Percentiles rank a stretch among this genome's conserved stretches.
Evolutionary conservation across 2,888 invertebrate genomes (phyloP).

Genomic region (Exocentrus adspersus): DNA sequence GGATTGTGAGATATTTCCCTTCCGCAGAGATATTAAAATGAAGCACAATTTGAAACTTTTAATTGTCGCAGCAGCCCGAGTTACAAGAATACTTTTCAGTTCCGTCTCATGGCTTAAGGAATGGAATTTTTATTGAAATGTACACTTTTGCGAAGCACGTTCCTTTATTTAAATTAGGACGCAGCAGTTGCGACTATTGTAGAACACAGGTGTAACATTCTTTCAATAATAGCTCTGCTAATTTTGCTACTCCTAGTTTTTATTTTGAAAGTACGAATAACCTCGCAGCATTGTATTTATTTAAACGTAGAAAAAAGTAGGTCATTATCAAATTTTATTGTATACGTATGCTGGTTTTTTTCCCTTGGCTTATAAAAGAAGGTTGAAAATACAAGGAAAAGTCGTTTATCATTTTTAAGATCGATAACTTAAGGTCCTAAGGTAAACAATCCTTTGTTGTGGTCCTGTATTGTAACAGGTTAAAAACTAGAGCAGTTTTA

Average conservation of each 20-base stretch:
- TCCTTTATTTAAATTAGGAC: neutral
- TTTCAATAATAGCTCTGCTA: too few relatives aligned
- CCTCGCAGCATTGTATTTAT: too few relatives aligned
- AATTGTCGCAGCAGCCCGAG: constrained; percentile 5
- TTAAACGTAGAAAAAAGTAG: too few relatives aligned
- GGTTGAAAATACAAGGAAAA: neutral
- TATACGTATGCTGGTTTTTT: neutral
- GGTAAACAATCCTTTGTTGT: constrained; percentile 23
- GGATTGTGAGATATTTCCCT: constrained; percentile 21
- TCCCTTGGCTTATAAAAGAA: constrained; percentile 1
- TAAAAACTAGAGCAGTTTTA: neutral
- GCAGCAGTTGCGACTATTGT: neutral
- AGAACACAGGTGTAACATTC: too few relatives aligned
- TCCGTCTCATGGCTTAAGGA: neutral
- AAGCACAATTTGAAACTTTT: constrained; percentile 24
- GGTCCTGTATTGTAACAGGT: constrained; percentile 10
- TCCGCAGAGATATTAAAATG: constrained; percentile 8
- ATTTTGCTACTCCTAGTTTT: too few relatives aligned
- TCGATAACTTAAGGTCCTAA: constrained; percentile 13
- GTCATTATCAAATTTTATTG: too few relatives aligned
- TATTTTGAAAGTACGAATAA: too few relatives aligned
- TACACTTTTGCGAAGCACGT: too few relatives aligned
- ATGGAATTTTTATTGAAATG: constrained; percentile 4
- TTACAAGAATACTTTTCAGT: constrained; percentile 11
- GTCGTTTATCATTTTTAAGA: constrained; percentile 11